phyloP scores from a whole-genome alignment of 2,113 vertebrate genomes.

The Nansenia antarctica region DNA sequence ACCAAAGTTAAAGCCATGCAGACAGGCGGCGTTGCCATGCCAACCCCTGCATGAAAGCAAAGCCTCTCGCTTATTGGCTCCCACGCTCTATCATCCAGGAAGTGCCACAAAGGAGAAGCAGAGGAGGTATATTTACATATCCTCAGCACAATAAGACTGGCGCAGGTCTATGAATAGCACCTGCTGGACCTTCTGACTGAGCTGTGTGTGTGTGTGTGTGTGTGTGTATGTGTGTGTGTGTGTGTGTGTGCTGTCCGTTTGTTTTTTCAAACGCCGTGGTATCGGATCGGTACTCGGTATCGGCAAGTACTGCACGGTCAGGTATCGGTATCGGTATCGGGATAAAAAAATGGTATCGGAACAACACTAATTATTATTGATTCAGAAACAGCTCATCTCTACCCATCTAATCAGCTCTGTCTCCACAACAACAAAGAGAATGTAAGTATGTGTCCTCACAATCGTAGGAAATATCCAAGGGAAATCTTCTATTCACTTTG shows the following conservation, averaged over 20 bases:
- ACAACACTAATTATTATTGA: background rate
- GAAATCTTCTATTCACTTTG: constrained; percentile 10
- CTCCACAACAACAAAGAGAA: too few relatives aligned
- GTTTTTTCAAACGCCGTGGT: too few relatives aligned
- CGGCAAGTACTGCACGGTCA: too few relatives aligned
- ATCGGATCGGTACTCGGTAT: too few relatives aligned
- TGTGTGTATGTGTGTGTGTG: background rate
- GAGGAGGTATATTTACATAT: constrained; percentile 67
- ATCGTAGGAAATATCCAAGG: constrained; percentile 13
- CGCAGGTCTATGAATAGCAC: constrained; percentile 68
- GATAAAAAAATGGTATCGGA: background rate
- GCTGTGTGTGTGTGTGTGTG: constrained; percentile 23
- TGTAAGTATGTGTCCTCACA: too few relatives aligned
- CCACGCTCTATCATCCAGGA: constrained; percentile 42
- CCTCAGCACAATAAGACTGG: constrained; percentile 57
- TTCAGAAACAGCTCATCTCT: background rate
- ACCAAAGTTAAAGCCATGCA: constrained; percentile 68
- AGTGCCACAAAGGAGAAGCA: constrained; percentile 60
- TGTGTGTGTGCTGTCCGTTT: too few relatives aligned
- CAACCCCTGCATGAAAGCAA: constrained; percentile 62
- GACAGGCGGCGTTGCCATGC: constrained; percentile 80
- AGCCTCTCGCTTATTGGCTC: constrained; percentile 65
- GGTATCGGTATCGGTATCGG: too few relatives aligned
- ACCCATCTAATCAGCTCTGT: constrained; percentile 25
- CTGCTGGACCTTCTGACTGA: constrained; percentile 43